These are phyloP conservation scores for Megalopta genalis DNA, from an alignment of 1,140 invertebrate genomes.

Conservation along the genomic window DNA sequence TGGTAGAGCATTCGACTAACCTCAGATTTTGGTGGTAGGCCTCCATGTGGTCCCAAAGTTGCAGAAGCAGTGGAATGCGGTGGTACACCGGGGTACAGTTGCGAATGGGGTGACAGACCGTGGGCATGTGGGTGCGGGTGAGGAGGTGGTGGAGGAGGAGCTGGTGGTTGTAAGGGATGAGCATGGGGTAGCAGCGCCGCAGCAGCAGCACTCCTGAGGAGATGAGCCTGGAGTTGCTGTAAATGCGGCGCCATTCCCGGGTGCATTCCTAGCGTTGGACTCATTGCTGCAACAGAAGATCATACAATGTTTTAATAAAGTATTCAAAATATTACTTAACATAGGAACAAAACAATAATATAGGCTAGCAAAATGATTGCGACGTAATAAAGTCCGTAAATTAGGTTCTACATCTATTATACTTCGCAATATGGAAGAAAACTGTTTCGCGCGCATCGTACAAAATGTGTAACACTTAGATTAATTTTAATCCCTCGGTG, in stretches of 20 bases:
- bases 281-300: constrained; percentile 77
- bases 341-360: no score
- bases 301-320: not conserved
- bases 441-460: no score
- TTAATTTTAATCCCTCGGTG: no score
- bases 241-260: constrained; percentile 85
- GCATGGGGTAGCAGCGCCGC: constrained; percentile 81
- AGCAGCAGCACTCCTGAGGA: constrained; percentile 83
- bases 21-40: constrained; percentile 75
- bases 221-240: constrained; percentile 89
- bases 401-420: no score
- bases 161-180: constrained; percentile 78
- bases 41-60: constrained; percentile 74
- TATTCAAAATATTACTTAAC: no score
- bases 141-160: constrained; percentile 79
- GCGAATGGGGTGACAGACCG: constrained; percentile 70
- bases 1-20: no score
- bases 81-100: constrained; percentile 75
- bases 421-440: no score
- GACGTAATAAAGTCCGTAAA: no score
- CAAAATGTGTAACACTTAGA: no score
- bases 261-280: constrained; percentile 85
- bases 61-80: constrained; percentile 74
- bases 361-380: no score
- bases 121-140: constrained; percentile 71